phyloP scores from a whole-genome alignment of 2,888 invertebrate genomes.

The Noctua janthina region DNA sequence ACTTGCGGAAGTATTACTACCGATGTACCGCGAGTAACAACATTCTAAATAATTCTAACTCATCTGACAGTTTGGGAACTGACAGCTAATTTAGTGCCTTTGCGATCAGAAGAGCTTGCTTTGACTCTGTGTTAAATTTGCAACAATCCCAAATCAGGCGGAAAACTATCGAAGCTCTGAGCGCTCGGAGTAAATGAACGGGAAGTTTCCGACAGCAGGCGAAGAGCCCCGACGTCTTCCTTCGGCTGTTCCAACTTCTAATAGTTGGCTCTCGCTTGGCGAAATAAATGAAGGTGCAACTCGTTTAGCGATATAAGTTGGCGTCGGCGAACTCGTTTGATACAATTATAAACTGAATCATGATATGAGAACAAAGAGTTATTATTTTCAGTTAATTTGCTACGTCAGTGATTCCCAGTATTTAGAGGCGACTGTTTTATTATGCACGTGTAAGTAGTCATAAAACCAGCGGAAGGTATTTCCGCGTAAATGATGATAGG shows the following conservation, averaged over 20 bases:
- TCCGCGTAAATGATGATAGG: neutral
- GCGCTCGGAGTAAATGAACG: constrained; percentile 79
- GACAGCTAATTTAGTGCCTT: constrained; percentile 82
- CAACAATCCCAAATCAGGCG: constrained; percentile 85
- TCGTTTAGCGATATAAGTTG: constrained; percentile 50
- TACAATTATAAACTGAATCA: constrained; percentile 50
- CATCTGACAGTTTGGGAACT: constrained; percentile 69
- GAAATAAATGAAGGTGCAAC: constrained; percentile 63
- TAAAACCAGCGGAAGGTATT: neutral
- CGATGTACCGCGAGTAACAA: constrained; percentile 52
- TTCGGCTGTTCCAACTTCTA: constrained; percentile 66
- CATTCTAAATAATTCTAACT: constrained; percentile 66
- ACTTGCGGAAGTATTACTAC: constrained; percentile 44
- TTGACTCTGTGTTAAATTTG: constrained; percentile 83
- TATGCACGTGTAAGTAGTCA: neutral
- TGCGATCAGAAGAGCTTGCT: constrained; percentile 79
- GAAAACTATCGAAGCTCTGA: constrained; percentile 82
- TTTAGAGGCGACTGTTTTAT: neutral
- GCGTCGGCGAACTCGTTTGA: constrained; percentile 36
- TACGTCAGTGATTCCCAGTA: neutral
- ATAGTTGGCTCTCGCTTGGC: constrained; percentile 64
- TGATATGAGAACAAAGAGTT: constrained; percentile 10
- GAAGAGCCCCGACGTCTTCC: constrained; percentile 76
- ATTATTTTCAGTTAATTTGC: neutral
- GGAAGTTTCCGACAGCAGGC: constrained; percentile 78